These are phyloP conservation scores for Dromiciops gliroides DNA, from an alignment of 2,113 vertebrate species.

Conservation along the genomic window DNA sequence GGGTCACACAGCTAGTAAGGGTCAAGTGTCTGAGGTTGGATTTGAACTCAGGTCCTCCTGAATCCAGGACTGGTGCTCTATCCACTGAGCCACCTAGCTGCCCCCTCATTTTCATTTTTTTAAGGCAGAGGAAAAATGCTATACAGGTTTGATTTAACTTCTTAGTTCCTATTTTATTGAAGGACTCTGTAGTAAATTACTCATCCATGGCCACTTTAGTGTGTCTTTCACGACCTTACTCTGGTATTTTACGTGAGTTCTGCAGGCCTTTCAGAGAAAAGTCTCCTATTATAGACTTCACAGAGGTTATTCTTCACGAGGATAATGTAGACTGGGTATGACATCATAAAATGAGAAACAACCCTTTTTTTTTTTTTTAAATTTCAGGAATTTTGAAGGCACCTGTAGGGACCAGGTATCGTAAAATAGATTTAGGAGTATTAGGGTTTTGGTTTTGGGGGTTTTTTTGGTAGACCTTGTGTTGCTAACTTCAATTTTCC, in stretches of 20 bases:
- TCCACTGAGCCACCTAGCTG: too few species aligned
- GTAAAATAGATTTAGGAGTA: not conserved
- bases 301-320: not conserved
- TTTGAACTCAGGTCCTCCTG: too few species aligned
- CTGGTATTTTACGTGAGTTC: not conserved
- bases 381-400: not conserved
- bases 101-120: not conserved
- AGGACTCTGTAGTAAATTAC: not conserved
- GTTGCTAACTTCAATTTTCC: not conserved
- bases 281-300: not conserved
- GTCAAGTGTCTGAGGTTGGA: too few species aligned
- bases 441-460: too few species aligned
- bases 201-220: not conserved
- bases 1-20: too few species aligned
- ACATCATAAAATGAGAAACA: not conserved
- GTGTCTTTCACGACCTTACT: not conserved
- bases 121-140: not conserved
- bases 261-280: not conserved
- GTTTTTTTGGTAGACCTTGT: not conserved
- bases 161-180: not conserved
- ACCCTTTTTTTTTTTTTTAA: not conserved
- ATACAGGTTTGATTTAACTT: not conserved
- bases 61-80: too few species aligned
- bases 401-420: not conserved
- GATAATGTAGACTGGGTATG: not conserved